Base-by-base conservation (phyloP, 2,113 vertebrate genomes). In the Halcyon malimbica region DNA sequence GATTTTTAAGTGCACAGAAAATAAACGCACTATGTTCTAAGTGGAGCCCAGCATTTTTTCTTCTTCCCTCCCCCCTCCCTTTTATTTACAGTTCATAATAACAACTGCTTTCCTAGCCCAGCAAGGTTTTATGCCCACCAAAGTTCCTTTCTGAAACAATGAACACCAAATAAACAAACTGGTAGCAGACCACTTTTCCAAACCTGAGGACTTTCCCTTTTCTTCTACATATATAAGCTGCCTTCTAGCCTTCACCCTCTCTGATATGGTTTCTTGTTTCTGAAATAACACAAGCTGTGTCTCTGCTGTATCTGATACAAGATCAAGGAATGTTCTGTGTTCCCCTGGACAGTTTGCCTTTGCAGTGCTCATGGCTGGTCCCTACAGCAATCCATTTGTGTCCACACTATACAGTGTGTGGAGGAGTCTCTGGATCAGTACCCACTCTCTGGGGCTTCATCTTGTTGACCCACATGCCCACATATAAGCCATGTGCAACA, bases 351-450 rank as follows among this genome's bases (percentile, higher is more conserved):
- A 21, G 13, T 62, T 31, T 3, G 0, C 19, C 13, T 35, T 48
- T 44, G 54, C 60, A 37, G 53, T 23, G 15, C 23, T 56, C 9
- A 5, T 17, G 31, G 23, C 59, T 78, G 33, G 33, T 73, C 6
- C n/a, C 44, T 48, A 50, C 25, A 81, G 24, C 24, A 54, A 81
- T 33, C 14, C 39, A 11, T 51, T 69, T 69, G 39, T 78, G 60
- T 26, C 12, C 44, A 25, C 9, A 20, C 14, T 8, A 6, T 1
- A 10, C 5, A 31, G 18, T 2, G 0, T 2, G 21, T 39, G 39
- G 23, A 78, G 9, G 7, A 9, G 7, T 59, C 28, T 59, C 59
- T 50, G 64, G 42, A 64, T 14, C 37, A 44, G 11, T 1, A 28
- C 4, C 23, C 35, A 6, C 0, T 1, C 23, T 10, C 42, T 23